Evolutionary conservation across 2,888 invertebrate genomes (phyloP).

Genomic region (Chesias legatella): DNA sequence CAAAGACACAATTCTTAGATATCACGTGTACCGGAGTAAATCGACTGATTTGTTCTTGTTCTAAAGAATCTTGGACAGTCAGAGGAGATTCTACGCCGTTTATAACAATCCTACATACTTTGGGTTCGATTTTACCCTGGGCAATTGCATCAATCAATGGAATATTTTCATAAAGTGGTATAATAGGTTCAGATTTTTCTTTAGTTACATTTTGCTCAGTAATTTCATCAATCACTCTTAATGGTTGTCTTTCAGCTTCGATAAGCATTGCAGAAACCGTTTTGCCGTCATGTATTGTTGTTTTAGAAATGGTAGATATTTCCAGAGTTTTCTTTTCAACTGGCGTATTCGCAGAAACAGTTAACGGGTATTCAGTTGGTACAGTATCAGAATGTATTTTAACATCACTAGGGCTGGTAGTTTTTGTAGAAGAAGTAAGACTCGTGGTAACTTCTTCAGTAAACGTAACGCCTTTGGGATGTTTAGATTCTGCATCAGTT

Average conservation of each 20-base stretch:
- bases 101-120: conserved; percentile 82
- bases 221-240: conserved; percentile 71
- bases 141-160: conserved; percentile 83
- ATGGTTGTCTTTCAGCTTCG: conserved; percentile 69
- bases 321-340: conserved; percentile 38
- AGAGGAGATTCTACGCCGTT: conserved; percentile 82
- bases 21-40: conserved; percentile 84
- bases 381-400: conserved; percentile 23
- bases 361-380: conserved; percentile 41
- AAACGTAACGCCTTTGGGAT: conserved; percentile 23
- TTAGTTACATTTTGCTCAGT: conserved; percentile 69
- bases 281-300: conserved; percentile 47
- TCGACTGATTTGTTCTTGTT: conserved; percentile 84
- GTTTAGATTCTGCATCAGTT: conserved; percentile 11
- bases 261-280: conserved; percentile 60
- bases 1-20: conserved; percentile 82
- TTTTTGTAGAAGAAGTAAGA: conserved; percentile 9
- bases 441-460: conserved; percentile 46
- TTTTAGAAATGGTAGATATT: conserved; percentile 27
- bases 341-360: conserved; percentile 35
- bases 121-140: conserved; percentile 84
- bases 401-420: conserved; percentile 11
- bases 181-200: conserved; percentile 44
- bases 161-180: conserved; percentile 69
- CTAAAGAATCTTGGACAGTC: conserved; percentile 85